Base-by-base conservation (phyloP, 1,140 invertebrate genomes). In the Dendrolimus kikuchii region DNA sequence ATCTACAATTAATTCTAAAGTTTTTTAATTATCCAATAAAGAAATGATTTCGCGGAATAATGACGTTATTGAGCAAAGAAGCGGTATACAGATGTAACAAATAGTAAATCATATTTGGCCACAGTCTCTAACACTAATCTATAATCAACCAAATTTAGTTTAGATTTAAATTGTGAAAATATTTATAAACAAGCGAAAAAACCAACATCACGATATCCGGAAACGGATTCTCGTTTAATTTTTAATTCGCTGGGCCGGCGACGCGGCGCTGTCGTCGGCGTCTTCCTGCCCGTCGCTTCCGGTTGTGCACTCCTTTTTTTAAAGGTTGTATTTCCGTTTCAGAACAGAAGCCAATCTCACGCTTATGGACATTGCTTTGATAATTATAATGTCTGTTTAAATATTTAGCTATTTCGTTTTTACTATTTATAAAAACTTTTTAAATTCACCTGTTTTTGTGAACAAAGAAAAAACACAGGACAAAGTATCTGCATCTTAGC, bases 191-290 rank as follows among this genome's bases (percentile, higher is more conserved):
- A 51, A 62, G 65, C 66, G 73, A 68, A 56, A 60, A 36, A 69
- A 53, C 62, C 66, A 74, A 65, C 67, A 68, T 75, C 75, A 77
- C 60, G 62, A 63, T 65, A 54, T 55, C 79, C 71, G 80, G 79
- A 81, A 83, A 71, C 77, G 80, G 75, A 81, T 81, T 66, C 77
- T 82, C 68, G 68, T 79, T 83, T 82, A 86, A 86, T 86, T 81
- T 85, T 86, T 81, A 78, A 86, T 81, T 77, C 71, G 64, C 51
- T 69, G 54, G 68, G 65, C 57, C 62, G 71, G 68, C 75, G 69
- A 72, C 76, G 74, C 72, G 60, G 70, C 72, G 72, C 69, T 80
- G 79, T 78, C 75, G 74, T 72, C 76, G 66, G 47, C 65, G 69
- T 83, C 82, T 86, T 83, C 82, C 80, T 83, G 80, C 73, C 68